Evolutionary conservation across 2,113 vertebrate genomes (phyloP), one percentile per base, ranked within the genome.

Genomic region (Silurus meridionalis): DNA sequence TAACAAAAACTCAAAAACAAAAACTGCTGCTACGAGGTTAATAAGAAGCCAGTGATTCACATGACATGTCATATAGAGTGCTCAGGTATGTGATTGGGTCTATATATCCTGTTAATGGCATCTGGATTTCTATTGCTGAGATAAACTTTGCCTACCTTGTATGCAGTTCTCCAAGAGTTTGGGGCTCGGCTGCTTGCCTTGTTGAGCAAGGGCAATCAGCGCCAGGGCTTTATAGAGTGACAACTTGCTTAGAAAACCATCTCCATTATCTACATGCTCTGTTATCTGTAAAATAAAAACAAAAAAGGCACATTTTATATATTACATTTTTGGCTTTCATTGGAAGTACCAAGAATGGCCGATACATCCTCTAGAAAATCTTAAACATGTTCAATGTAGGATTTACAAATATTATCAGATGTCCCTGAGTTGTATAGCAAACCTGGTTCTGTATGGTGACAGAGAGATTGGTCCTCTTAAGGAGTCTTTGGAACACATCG

Each of bases 121-220:
- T 90, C 84, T 93, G 74, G 90, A 87, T 46, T 69, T 87, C 91
- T 79, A 84, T 61, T 83, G 77, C 46, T 23, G 82, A 79, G 28
- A 78, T 78, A 2, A 50, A 19, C 52, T 53, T 6, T 50, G n/a
- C 89, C 71, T 88, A 95, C 95, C 95, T 92, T 94, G 94, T 89
- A 94, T 94, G 91, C 89, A 93, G 88, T 93, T 95, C 83, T 95
- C 94, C 88, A 95, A 60, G 19, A 95, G 93, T 90, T 95, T 95
- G 66, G 91, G 92, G 60, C 94, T 95, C 0, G 94, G 95, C 23
- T 95, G 93, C 90, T 95, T 95, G n/a, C 95, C 95, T 90, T 95
- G 94, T 78, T 95, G 95, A 83, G 95, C 95, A 1, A 95, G 84
- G 2, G 95, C 95, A 64, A 96, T 95, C 81, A 96, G 83, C 28